Percentiles rank a stretch among this genome's conserved stretches.
Evolutionary conservation across 2,888 invertebrate species (phyloP).

Genomic region (Aproaerema taeniolella): DNA sequence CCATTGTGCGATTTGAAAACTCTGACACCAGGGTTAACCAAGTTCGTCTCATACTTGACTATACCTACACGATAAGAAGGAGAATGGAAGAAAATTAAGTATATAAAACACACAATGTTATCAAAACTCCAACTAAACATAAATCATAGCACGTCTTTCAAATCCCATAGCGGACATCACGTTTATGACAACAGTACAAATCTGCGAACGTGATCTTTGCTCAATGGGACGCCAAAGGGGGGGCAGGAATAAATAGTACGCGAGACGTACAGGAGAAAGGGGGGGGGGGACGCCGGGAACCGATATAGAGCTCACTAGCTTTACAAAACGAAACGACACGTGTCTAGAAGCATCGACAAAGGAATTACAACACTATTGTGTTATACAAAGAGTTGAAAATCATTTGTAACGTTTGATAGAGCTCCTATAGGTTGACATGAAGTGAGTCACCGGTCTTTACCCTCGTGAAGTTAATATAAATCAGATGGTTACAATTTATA

Average conservation of each 20-base stretch:
- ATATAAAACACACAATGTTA: too few relatives aligned
- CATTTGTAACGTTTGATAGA: too few relatives aligned
- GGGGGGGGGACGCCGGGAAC: conserved; percentile 36
- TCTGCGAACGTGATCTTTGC: conserved; percentile 8
- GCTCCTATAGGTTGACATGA: too few relatives aligned
- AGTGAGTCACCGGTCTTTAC: conserved; percentile 63
- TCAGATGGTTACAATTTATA: conserved; percentile 27
- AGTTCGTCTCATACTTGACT: too few relatives aligned
- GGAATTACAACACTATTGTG: too few relatives aligned
- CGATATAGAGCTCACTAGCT: conserved; percentile 40
- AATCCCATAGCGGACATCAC: neutral
- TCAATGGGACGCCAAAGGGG: conserved; percentile 29
- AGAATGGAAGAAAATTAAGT: too few relatives aligned
- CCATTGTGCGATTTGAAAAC: too few relatives aligned
- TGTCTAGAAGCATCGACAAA: too few relatives aligned
- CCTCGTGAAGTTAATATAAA: conserved; percentile 53
- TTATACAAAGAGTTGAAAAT: too few relatives aligned
- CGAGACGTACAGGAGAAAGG: conserved; percentile 31
- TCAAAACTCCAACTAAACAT: too few relatives aligned
- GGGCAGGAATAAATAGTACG: conserved; percentile 53
- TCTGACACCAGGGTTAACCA: too few relatives aligned
- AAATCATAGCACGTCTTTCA: neutral
- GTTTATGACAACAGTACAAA: conserved; percentile 1
- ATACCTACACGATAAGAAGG: too few relatives aligned
- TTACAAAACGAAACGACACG: conserved; percentile 17